Base-by-base conservation (phyloP, 64 coral and sea anemone species). In the Montipora sp. region DNA sequence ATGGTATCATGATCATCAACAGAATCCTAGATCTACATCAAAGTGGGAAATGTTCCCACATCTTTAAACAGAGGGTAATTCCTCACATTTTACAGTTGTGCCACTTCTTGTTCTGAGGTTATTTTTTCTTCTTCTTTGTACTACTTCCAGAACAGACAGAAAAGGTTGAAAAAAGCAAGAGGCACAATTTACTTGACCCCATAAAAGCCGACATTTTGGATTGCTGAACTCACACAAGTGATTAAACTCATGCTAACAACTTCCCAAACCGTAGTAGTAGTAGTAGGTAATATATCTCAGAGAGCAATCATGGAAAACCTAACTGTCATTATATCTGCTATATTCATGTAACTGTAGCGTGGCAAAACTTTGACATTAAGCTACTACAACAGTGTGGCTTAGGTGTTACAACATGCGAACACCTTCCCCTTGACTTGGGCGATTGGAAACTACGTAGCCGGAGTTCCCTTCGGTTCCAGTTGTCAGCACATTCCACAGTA, bases 401-500 rank as follows among this genome's bases (percentile, higher is more conserved):
- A 0, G 63, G 43, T 2, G 82, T 70, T 2, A 85, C 82, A 6
- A 71, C 60, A 8, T 77, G 83, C 12, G 91, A 93, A 80, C 60
- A 88, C 18, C 91, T 59, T 19, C 73, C 59, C 43, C 91, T 75
- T 51, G 83, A 88, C 59, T 72, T 87, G 13, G 84, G 84, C 1
- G 91, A 93, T 22, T 88, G 83, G n/a, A 74, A 75, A 51, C 77
- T 93, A n/a, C 83, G 75, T 15, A 82, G 9, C 16, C 91, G 48
- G 14, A 93, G 66, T 88, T 93, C 91, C 46, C 86, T 93, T 43
- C 73, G 87, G 45, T 81, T 93, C 66, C 91, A 73, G 46, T 85
- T 72, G 7, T 71, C 60, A 61, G 73, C 53, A 58, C 83, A 80
- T 53, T 92, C 53, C 7, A 44, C 59, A 11, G 27, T 55, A 13